Percentiles rank a stretch among this genome's conserved stretches.
phyloP scores from a whole-genome alignment of 2,888 invertebrate species.

The Drosophila formosana region DNA sequence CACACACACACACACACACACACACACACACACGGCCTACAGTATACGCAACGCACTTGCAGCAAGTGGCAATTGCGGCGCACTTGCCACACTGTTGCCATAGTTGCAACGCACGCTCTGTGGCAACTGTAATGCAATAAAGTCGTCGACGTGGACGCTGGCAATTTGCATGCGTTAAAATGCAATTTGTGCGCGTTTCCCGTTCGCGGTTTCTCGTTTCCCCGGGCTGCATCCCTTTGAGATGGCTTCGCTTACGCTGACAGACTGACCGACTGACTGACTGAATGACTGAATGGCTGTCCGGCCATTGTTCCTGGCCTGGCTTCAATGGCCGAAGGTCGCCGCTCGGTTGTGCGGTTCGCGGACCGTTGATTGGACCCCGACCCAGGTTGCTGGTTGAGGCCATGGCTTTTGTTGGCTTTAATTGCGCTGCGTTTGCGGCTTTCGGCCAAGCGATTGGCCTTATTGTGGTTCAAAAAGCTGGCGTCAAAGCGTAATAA shows the following conservation, averaged over 20 bases:
- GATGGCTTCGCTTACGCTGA: conserved; percentile 22
- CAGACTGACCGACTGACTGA: background rate
- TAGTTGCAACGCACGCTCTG: conserved; percentile 24
- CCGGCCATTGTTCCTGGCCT: conserved; percentile 2
- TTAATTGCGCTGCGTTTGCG: conserved; percentile 63
- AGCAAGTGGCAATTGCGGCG: conserved; percentile 66
- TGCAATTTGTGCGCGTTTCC: conserved; percentile 78
- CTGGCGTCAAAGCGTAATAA: conserved; percentile 53
- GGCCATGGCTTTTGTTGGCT: conserved; percentile 62
- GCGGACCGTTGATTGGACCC: conserved; percentile 61
- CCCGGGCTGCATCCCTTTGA: conserved; percentile 41
- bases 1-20: background rate
- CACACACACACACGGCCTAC: background rate
- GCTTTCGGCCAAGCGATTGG: conserved; percentile 56
- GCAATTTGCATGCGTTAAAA: conserved; percentile 82
- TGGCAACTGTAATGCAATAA: conserved; percentile 73
- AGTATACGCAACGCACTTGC: conserved; percentile 23
- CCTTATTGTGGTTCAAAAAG: conserved; percentile 64
- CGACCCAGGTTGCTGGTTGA: conserved; percentile 28
- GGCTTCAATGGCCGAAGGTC: conserved; percentile 4
- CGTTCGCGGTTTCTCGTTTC: conserved; percentile 52
- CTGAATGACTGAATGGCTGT: background rate
- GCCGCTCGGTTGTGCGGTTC: conserved; percentile 22
- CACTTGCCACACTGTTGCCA: background rate
- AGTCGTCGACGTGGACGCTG: conserved; percentile 53